Evolutionary conservation across 2,113 vertebrate species (phyloP).

Genomic region (Otocyon megalotis): DNA sequence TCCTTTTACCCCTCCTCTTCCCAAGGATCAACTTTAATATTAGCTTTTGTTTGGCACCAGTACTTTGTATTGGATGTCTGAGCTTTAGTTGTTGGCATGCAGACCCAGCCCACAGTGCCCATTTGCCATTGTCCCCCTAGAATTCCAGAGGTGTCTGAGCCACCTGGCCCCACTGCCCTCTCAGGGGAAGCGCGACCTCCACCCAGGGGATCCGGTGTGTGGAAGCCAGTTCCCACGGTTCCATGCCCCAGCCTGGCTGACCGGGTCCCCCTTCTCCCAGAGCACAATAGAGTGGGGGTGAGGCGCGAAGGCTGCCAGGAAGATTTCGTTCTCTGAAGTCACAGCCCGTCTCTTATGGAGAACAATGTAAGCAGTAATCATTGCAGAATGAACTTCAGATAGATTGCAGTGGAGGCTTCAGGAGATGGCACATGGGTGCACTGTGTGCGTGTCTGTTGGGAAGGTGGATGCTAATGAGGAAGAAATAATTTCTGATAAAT

Average conservation of each 20-base stretch:
- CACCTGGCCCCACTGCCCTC: background rate
- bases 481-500: slow-evolving; percentile 71
- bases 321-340: background rate
- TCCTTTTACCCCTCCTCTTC: background rate
- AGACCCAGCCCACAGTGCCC: background rate
- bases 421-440: background rate
- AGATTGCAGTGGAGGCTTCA: slow-evolving; percentile 77
- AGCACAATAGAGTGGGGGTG: background rate
- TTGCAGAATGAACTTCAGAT: slow-evolving; percentile 72
- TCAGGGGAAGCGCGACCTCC: background rate
- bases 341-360: slow-evolving; percentile 25
- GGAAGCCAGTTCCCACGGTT: background rate
- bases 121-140: background rate
- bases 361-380: slow-evolving; percentile 34
- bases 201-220: background rate
- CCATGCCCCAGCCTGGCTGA: background rate
- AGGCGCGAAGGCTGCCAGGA: background rate
- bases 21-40: background rate
- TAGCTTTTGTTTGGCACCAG: background rate
- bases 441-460: background rate
- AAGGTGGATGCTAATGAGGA: slow-evolving; percentile 71
- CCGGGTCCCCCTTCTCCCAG: background rate
- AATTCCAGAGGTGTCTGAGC: background rate
- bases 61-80: background rate
- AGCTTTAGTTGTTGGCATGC: background rate